Evolutionary conservation across 2,888 invertebrate genomes (phyloP).

Genomic region (Brachyptera risi): DNA sequence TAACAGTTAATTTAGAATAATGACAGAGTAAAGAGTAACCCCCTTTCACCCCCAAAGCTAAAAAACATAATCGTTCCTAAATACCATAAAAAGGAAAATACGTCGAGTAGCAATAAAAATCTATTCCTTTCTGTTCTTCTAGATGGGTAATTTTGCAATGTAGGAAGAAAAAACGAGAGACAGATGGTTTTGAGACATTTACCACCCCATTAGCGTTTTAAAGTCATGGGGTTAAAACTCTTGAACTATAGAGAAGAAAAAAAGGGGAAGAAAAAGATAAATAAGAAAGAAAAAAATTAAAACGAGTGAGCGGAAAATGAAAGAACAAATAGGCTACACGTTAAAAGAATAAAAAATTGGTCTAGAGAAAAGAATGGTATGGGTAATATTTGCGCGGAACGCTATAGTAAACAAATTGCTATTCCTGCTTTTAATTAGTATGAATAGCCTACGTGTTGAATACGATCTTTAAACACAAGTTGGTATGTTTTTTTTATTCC

Average conservation of each 20-base stretch:
- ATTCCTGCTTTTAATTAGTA: constrained; percentile 22
- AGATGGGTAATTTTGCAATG: constrained; percentile 1
- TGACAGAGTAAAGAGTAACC: background rate
- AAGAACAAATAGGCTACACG: constrained; percentile 29
- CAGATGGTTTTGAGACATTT: constrained; percentile 29
- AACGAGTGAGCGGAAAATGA: constrained; percentile 21
- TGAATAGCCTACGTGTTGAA: background rate
- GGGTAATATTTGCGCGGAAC: background rate
- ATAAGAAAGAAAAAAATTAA: constrained; percentile 25
- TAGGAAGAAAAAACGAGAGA: background rate
- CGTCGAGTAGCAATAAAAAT: constrained; percentile 1
- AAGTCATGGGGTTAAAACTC: constrained; percentile 5
- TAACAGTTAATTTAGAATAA: constrained; percentile 7
- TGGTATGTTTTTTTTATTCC: background rate
- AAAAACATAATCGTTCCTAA: background rate
- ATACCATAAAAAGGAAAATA: too few species aligned
- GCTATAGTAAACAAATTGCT: constrained; percentile 22
- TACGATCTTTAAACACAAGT: background rate
- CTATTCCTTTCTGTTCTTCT: constrained; percentile 17
- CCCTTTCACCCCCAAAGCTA: too few species aligned
- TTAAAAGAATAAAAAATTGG: constrained; percentile 26
- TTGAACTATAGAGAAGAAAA: constrained; percentile 17
- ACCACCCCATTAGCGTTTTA: constrained; percentile 29
- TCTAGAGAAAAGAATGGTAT: background rate
- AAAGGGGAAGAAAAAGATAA: constrained; percentile 18